Percentiles rank a stretch among this genome's conserved stretches.
phyloP scores from a whole-genome alignment of 2,888 invertebrate species.

The Diplazon laetatorius region DNA sequence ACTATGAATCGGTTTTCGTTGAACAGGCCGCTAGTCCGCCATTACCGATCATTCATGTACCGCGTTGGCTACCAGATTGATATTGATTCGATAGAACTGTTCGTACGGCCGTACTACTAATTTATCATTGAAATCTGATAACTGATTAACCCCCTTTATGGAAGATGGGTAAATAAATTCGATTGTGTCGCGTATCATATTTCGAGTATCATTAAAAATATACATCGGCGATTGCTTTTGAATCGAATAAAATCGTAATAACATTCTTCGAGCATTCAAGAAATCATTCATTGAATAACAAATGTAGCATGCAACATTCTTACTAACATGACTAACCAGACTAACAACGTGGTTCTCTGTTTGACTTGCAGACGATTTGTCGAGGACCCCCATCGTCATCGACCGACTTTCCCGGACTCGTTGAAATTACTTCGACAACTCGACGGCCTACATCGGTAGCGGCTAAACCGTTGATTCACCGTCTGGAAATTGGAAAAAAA shows the following conservation, averaged over 20 bases:
- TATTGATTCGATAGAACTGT: neutral
- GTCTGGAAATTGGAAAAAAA: neutral
- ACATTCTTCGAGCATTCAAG: neutral
- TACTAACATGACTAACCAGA: constrained; percentile 60
- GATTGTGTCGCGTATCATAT: too few species aligned
- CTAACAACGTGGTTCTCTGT: constrained; percentile 63
- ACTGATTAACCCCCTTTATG: constrained; percentile 1
- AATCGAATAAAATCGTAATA: neutral
- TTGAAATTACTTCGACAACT: neutral
- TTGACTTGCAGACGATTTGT: constrained; percentile 60
- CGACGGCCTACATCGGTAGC: too few species aligned
- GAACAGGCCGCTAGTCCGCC: neutral
- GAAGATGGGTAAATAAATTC: too few species aligned
- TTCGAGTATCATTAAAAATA: neutral
- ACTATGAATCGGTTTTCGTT: too few species aligned
- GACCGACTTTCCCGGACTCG: constrained; percentile 17
- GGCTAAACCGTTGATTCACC: too few species aligned
- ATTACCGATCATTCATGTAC: neutral
- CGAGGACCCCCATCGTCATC: constrained; percentile 44
- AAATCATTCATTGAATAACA: too few species aligned
- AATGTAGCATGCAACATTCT: neutral
- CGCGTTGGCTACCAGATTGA: neutral
- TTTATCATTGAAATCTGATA: neutral
- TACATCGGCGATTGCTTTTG: neutral
- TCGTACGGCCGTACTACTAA: constrained; percentile 3